Percentiles rank a stretch among this genome's conserved stretches.
phyloP scores from a whole-genome alignment of 2,888 invertebrate genomes.

The Drosophila borborema region DNA sequence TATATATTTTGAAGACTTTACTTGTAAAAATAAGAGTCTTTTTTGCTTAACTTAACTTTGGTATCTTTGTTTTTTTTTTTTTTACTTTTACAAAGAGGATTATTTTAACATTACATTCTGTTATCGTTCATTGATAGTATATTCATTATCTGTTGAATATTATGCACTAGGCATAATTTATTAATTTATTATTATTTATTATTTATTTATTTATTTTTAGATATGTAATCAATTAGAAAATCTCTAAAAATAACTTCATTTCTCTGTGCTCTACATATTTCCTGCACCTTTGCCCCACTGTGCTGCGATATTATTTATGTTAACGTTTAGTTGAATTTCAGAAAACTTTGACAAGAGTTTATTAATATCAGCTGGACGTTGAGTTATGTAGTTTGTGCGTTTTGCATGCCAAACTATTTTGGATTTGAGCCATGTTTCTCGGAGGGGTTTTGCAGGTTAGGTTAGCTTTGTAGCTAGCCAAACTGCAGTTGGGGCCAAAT shows the following conservation, averaged over 20 bases:
- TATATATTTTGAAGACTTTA: too few species aligned
- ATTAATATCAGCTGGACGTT: slow-evolving; percentile 68
- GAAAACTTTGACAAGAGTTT: slow-evolving; percentile 75
- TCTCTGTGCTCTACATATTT: background rate
- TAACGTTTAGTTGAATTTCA: slow-evolving; percentile 52
- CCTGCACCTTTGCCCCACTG: slow-evolving; percentile 14
- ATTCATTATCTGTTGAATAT: too few species aligned
- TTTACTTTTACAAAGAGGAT: too few species aligned
- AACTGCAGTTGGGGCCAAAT: slow-evolving; percentile 30
- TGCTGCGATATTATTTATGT: slow-evolving; percentile 44
- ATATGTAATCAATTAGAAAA: too few species aligned
- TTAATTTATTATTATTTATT: too few species aligned
- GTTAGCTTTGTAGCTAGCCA: slow-evolving; percentile 7
- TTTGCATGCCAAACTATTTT: slow-evolving; percentile 60
- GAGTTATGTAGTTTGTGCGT: slow-evolving; percentile 50
- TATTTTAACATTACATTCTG: too few species aligned
- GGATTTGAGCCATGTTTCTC: slow-evolving; percentile 21
- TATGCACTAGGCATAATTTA: too few species aligned
- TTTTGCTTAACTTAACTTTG: too few species aligned
- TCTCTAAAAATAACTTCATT: background rate
- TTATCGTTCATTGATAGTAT: too few species aligned
- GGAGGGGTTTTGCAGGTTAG: slow-evolving; percentile 18
- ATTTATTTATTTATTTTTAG: too few species aligned
- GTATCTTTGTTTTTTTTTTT: too few species aligned
- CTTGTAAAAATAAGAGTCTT: too few species aligned